These are phyloP conservation scores for Megalopta genalis DNA, from an alignment of 1,140 invertebrate species.

Conservation along the genomic window DNA sequence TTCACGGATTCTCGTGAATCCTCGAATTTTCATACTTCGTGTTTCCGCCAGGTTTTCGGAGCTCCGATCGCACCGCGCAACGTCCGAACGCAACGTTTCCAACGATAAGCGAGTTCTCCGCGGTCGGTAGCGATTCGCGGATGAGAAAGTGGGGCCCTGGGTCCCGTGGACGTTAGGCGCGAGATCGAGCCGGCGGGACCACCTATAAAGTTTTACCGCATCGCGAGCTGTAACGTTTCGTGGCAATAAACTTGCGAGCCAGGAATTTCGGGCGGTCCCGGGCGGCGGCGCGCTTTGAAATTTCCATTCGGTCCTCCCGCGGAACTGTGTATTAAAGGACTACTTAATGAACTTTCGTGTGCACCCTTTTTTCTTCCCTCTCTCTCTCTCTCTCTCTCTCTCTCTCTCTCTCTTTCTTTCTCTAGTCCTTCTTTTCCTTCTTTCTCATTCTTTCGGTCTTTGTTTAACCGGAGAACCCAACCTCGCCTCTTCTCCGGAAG, in stretches of 20 bases:
- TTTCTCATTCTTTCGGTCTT: too few relatives aligned
- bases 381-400: not conserved
- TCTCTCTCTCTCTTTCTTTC: not conserved
- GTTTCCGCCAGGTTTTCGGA: not conserved
- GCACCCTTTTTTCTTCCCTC: not conserved
- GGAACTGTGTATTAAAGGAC: conserved; percentile 26
- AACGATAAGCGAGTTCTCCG: conserved; percentile 27
- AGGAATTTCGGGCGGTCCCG: conserved; percentile 14
- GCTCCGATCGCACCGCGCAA: conserved; percentile 55
- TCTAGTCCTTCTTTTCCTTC: too few relatives aligned
- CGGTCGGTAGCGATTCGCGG: not conserved
- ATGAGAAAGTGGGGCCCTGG: not conserved
- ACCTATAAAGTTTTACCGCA: conserved; percentile 10
- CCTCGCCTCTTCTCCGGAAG: too few relatives aligned
- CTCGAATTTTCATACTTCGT: not conserved
- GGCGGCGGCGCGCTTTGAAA: conserved; percentile 29
- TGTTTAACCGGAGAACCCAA: not conserved
- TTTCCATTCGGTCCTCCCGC: conserved; percentile 26
- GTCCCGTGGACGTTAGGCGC: not conserved
- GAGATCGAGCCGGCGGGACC: conserved; percentile 5
- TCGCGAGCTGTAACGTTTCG: not conserved
- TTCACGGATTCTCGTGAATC: too few relatives aligned
- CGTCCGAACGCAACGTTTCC: conserved; percentile 36
- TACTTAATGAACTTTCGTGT: conserved; percentile 43
- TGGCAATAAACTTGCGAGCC: conserved; percentile 24